phyloP scores from a whole-genome alignment of 2,888 invertebrate genomes.

The Octonoba sinensis region DNA sequence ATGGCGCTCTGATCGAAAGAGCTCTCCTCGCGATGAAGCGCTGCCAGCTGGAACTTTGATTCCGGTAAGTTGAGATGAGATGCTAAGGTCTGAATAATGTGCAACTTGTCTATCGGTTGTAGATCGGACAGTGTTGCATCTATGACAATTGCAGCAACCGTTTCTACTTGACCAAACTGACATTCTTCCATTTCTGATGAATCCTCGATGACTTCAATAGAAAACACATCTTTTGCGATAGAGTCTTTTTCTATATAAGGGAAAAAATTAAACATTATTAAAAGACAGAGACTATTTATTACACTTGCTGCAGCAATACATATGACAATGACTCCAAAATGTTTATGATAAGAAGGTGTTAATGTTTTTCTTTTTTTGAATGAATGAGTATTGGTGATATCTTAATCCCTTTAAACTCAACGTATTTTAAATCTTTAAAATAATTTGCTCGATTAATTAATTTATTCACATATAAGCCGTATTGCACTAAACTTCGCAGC shows the following conservation, averaged over 20 bases:
- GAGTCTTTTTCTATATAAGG: constrained; percentile 14
- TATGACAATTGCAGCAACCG: constrained; percentile 79
- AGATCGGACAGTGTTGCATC: constrained; percentile 79
- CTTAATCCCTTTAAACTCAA: too few species aligned
- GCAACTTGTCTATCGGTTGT: constrained; percentile 77
- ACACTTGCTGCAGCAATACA: not conserved
- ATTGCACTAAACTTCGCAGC: too few species aligned
- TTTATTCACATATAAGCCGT: too few species aligned
- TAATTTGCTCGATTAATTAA: too few species aligned
- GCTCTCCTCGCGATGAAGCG: constrained; percentile 55
- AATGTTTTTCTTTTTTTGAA: too few species aligned
- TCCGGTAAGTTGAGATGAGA: constrained; percentile 33
- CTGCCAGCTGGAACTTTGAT: constrained; percentile 57
- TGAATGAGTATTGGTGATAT: too few species aligned
- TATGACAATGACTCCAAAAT: not conserved
- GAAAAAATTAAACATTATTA: not conserved
- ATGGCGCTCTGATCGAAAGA: constrained; percentile 64
- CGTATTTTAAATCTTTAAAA: too few species aligned
- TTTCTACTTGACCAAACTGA: constrained; percentile 73
- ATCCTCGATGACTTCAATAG: constrained; percentile 76
- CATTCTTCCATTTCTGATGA: constrained; percentile 70
- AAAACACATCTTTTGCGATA: constrained; percentile 79
- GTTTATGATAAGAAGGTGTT: not conserved
- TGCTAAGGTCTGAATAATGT: constrained; percentile 68
- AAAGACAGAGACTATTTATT: too few species aligned